Base-by-base conservation (phyloP, 2,888 invertebrate genomes). In the Amblyteles armatorius region DNA sequence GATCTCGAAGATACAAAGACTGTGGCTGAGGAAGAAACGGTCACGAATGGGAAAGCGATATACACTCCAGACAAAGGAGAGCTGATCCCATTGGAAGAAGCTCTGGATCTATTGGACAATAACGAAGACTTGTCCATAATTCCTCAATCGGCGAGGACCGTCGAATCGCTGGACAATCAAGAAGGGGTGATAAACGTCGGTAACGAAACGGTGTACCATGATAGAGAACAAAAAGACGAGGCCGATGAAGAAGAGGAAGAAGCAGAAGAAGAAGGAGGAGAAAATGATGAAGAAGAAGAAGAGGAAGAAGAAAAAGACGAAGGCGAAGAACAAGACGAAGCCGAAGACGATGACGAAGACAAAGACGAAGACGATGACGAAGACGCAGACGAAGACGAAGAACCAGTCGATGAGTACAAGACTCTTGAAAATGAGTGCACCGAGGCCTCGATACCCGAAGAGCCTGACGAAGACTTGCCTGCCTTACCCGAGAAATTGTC, bases 401-500 rank as follows among this genome's bases (percentile, higher is more conserved):
- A 78, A 48, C 69, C 22, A 1, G 40, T 44, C 11, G 29, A 60
- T 29, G 36, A 65, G 16, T 36, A 71, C 33, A 50, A 67, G 22
- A 68, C 63, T n/a, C 44, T 33, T 52, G 68, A 68, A 3, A 26
- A 74, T 26, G 82, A 82, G 5, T 1, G 9, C 9, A 44, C 26
- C 19, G 83, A 80, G 7, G 52, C 76, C 3, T 82, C 69, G 68
- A 82, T 77, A 50, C 60, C 69, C 48, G 87, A 92, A 22, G 89
- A 90, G 0, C 86, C 68, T 0, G 89, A 89, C 5, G 89, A 90
- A 3, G 92, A 90, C 36, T 92, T 94, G 33, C 93, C 93, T 71
- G 92, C 93, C 0, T 88, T 95, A 29, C 92, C 94, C 1, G 94
- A 94, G 82, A 94, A 94, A 83, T 76, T 94, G 0, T 89, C 91